A percentile compares a stretch with the other conserved stretches of the same genome.
Conservation (phyloP, 2,888 invertebrate genomes). For the Orchesellides sinensis region DNA sequence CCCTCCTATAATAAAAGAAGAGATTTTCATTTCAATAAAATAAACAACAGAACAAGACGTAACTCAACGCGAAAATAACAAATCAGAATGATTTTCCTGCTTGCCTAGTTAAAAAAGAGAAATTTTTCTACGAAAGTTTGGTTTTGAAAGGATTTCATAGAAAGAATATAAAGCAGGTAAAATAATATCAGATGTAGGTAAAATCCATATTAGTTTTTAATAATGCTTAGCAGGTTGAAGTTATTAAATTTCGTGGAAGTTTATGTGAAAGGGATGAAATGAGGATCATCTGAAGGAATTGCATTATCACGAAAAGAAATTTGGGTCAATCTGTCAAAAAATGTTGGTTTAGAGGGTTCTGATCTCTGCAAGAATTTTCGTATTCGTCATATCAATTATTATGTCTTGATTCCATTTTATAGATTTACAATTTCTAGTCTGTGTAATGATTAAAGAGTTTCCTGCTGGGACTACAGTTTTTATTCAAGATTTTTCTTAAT, state of each 20-base stretch:
- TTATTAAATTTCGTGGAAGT: slow-evolving; percentile 10
- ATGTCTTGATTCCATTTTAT: too few species aligned
- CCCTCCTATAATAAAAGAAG: not conserved
- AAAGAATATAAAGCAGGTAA: not conserved
- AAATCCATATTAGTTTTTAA: slow-evolving; percentile 4
- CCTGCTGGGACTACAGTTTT: too few species aligned
- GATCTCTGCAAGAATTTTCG: not conserved
- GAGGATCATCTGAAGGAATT: slow-evolving; percentile 16
- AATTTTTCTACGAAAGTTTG: not conserved
- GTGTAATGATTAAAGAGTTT: not conserved
- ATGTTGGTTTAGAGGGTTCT: not conserved
- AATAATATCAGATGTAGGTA: not conserved
- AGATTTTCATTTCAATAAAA: slow-evolving; percentile 46
- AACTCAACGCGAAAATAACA: slow-evolving; percentile 15
- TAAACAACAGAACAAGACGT: slow-evolving; percentile 39
- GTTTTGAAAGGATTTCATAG: slow-evolving; percentile 16
- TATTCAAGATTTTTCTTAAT: too few species aligned
- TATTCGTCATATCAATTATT: not conserved
- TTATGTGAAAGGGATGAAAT: not conserved
- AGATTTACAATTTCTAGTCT: too few species aligned
- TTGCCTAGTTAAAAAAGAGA: slow-evolving; percentile 18
- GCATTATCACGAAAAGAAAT: slow-evolving; percentile 17
- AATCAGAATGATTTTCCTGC: slow-evolving; percentile 7
- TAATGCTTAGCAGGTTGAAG: slow-evolving; percentile 9
- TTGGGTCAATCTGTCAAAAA: slow-evolving; percentile 36